Base-by-base conservation (phyloP, 92 coral and sea anemone species). In the Muricea muricata region DNA sequence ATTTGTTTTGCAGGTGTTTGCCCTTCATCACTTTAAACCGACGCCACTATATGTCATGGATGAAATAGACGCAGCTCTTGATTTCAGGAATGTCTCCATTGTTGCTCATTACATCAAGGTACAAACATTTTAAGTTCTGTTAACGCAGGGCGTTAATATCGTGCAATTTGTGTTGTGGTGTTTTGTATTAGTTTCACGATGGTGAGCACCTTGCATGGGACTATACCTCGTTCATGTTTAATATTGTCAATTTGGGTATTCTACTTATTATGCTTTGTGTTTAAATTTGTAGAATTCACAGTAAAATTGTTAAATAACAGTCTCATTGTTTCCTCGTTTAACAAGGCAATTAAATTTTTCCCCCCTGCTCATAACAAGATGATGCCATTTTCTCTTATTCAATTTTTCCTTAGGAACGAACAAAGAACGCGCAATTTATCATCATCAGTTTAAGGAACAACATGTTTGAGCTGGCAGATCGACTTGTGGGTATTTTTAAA, bases 41-140 rank as follows among this genome's bases (percentile, higher is more conserved):
- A 96, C 99, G 30, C 99, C 98, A 0, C 82, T 96, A 57, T 96
- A 96, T 48, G 99, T 96, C 61, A 96, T 96, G 99, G 99, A 96
- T 79, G 99, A 96, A 79, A 96, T 96, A 31, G 99, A 96, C 72
- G 99, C 99, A 32, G 99, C 99, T 48, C 89, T 96, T 26, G 99
- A 96, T 88, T 96, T 96, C 47, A 88, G 98, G 46, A 96, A 96
- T 54, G 99, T 96, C 32, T 96, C 99, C 0, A 96, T 96, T 84
- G 99, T 96, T 30, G 99, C 99, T 9, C 92, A 96, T 84, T 96
- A 96, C 83, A 96, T 96, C 79, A 96, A 96, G 98, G 99, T 96
- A 75, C 34, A 28, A 11, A 48, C 12, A 45, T 45, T 45, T 45
- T 37, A 4, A 4, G 9, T 54, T 54, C 20, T 54, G 20, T n/a